These are phyloP conservation scores for Lordiphosa stackelbergi DNA, from an alignment of 1,140 invertebrate species.

Conservation along the genomic window DNA sequence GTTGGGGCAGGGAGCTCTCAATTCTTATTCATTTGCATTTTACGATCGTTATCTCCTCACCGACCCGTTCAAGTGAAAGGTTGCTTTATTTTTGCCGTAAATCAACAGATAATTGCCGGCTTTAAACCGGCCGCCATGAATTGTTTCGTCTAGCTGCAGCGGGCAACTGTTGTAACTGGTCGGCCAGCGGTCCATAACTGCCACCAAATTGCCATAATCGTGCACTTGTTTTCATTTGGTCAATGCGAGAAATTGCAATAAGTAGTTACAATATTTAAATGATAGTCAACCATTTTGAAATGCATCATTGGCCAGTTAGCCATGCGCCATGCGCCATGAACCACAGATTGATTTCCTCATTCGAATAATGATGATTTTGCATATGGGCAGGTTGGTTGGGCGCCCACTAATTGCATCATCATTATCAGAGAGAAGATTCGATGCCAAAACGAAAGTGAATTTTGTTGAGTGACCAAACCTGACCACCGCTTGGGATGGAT, in stretches of 20 bases:
- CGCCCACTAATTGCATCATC: conserved; percentile 36
- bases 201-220: conserved; percentile 64
- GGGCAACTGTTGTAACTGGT: conserved; percentile 44
- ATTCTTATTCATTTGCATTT: conserved; percentile 50
- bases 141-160: conserved; percentile 24
- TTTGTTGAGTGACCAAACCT: conserved; percentile 20
- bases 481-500: conserved; percentile 31
- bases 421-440: conserved; percentile 33
- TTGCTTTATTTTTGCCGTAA: conserved; percentile 21
- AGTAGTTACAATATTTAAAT: conserved; percentile 34
- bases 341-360: conserved; percentile 58
- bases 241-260: conserved; percentile 63
- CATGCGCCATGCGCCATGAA: conserved; percentile 26
- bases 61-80: conserved; percentile 56
- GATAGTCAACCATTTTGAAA: conserved; percentile 10
- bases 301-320: conserved; percentile 20
- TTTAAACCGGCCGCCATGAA: conserved; percentile 23
- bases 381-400: conserved; percentile 9
- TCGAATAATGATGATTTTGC: conserved; percentile 25
- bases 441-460: conserved; percentile 60
- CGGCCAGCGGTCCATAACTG: conserved; percentile 31
- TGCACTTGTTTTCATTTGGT: conserved; percentile 57
- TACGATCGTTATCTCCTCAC: conserved; percentile 17
- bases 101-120: conserved; percentile 46
- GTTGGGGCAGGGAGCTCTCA: background rate